A percentile compares a stretch with the other conserved stretches of the same genome.
Evolutionary conservation across 2,888 invertebrate genomes (phyloP).

Genomic region (Idaea dimidiata): DNA sequence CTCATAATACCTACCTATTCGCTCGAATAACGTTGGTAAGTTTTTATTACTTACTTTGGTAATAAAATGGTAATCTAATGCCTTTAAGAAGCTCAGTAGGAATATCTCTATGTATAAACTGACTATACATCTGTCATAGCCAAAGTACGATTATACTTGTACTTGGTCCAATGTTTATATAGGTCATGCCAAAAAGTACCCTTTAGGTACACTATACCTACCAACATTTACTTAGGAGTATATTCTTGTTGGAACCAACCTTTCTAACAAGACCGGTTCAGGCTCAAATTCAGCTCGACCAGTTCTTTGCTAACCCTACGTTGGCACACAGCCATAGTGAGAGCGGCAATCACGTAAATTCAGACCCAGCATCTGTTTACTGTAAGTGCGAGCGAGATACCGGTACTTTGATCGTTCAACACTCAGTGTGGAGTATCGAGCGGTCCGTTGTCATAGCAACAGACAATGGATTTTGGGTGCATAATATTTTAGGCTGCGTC

Average conservation of each 20-base stretch:
- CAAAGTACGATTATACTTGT: constrained; percentile 32
- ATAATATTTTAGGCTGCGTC: constrained; percentile 80
- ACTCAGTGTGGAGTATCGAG: constrained; percentile 69
- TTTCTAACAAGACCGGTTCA: constrained; percentile 65
- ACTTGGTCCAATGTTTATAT: constrained; percentile 36
- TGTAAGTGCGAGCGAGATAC: constrained; percentile 73
- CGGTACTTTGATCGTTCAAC: constrained; percentile 63
- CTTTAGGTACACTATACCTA: constrained; percentile 28
- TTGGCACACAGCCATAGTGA: constrained; percentile 74
- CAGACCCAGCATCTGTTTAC: constrained; percentile 62
- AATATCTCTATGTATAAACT: constrained; percentile 22
- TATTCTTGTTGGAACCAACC: constrained; percentile 59
- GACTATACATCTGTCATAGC: constrained; percentile 16
- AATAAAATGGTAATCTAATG: constrained; percentile 1
- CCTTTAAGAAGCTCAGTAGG: neutral
- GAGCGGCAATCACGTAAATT: constrained; percentile 61
- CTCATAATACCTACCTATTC: constrained; percentile 33
- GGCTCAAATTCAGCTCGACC: constrained; percentile 41
- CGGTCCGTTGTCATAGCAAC: constrained; percentile 77
- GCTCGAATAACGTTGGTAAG: constrained; percentile 32
- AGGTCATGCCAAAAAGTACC: constrained; percentile 44
- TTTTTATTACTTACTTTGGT: constrained; percentile 34
- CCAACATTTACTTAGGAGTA: constrained; percentile 18
- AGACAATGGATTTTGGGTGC: constrained; percentile 81
- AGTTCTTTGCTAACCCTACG: constrained; percentile 68